phyloP scores from a whole-genome alignment of 2,113 vertebrate genomes.

The Tragulus kanchil region DNA sequence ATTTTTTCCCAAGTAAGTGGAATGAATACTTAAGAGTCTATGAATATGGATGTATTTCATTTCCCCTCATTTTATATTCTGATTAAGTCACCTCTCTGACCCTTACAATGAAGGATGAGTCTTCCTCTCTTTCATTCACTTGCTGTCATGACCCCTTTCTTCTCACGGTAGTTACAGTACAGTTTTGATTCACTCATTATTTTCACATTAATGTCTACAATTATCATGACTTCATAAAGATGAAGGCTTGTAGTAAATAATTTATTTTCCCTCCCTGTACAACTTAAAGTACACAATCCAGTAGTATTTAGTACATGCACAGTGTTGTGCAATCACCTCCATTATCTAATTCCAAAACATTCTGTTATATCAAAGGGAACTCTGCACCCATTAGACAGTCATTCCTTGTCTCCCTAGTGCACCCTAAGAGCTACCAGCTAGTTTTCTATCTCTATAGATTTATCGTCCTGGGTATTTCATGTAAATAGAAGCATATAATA shows the following conservation, averaged over 20 bases:
- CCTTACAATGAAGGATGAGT: not conserved
- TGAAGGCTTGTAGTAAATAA: not conserved
- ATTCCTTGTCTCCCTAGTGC: not conserved
- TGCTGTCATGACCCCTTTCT: not conserved
- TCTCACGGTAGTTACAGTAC: not conserved
- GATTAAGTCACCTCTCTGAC: not conserved
- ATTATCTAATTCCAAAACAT: not conserved
- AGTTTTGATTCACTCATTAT: not conserved
- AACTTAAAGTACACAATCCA: not conserved
- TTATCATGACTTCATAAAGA: not conserved
- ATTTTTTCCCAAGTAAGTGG: slow-evolving; percentile 93
- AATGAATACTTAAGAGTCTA: not conserved
- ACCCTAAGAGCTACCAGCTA: not conserved
- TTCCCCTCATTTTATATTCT: not conserved
- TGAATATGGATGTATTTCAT: not conserved
- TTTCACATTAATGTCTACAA: not conserved
- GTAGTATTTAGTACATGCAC: not conserved
- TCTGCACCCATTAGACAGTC: not conserved
- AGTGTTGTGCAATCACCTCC: not conserved
- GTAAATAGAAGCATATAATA: not conserved
- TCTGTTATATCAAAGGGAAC: not conserved
- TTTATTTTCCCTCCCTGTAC: not conserved
- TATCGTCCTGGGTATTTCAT: not conserved
- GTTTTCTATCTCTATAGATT: not conserved
- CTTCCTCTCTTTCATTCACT: not conserved